phyloP scores from a whole-genome alignment of 1,140 invertebrate species.

The Camponotus vicinus region DNA sequence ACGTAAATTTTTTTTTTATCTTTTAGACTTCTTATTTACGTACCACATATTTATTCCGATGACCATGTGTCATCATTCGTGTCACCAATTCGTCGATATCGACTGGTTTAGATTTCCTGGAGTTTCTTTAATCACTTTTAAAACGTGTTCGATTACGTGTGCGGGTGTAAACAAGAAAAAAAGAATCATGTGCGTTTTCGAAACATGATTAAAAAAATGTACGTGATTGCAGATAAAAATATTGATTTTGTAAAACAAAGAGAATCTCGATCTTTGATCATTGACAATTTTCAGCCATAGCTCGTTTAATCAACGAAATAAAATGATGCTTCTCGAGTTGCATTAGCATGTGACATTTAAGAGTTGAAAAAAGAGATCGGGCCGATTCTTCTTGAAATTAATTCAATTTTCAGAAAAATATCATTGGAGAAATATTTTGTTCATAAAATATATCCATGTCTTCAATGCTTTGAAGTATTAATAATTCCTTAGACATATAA shows the following conservation, averaged over 20 bases:
- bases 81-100: neutral
- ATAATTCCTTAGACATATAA: neutral
- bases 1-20: neutral
- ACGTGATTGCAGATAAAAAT: neutral
- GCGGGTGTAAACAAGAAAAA: neutral
- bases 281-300: neutral
- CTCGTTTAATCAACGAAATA: neutral
- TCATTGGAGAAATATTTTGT: neutral
- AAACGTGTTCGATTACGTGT: neutral
- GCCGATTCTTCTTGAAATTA: neutral
- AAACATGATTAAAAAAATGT: neutral
- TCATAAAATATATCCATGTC: neutral
- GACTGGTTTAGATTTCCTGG: neutral
- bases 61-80: neutral
- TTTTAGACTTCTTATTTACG: neutral
- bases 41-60: neutral
- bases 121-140: neutral
- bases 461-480: neutral
- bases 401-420: constrained; percentile 5
- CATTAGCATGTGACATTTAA: neutral
- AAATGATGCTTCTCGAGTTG: neutral
- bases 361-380: neutral
- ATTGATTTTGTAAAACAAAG: neutral
- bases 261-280: neutral
- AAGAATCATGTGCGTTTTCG: neutral